Evolutionary conservation across 2,797 vertebrate species (phyloP).

Genomic region (Lepus townsendii): DNA sequence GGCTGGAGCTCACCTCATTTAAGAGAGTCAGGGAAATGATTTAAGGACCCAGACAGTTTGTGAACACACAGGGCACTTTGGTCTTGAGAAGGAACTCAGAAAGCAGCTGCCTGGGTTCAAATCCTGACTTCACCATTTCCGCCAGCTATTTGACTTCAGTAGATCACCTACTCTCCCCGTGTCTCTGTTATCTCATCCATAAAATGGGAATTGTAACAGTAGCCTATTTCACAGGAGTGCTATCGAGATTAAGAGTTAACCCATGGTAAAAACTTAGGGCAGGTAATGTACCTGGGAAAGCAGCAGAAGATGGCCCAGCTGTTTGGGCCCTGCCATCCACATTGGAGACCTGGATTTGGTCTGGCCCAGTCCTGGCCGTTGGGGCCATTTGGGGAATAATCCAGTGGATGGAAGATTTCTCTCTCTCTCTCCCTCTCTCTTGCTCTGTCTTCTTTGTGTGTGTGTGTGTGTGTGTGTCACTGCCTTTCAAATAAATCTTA

Average conservation of each 20-base stretch:
- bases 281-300: too few species aligned
- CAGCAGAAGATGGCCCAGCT: too few species aligned
- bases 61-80: background rate
- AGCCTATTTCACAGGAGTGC: background rate
- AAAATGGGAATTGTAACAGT: background rate
- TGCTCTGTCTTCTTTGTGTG: too few species aligned
- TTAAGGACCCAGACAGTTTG: background rate
- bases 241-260: background rate
- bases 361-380: too few species aligned
- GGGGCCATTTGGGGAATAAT: too few species aligned
- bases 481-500: too few species aligned
- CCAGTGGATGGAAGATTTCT: too few species aligned
- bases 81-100: slow-evolving; percentile 1
- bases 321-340: too few species aligned
- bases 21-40: background rate
- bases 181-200: slow-evolving; percentile 25
- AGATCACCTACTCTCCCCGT: background rate
- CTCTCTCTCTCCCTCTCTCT: too few species aligned
- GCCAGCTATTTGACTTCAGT: background rate
- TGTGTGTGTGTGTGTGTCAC: too few species aligned
- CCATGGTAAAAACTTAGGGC: background rate
- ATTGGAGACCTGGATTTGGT: too few species aligned
- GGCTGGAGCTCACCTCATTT: background rate
- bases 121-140: background rate
- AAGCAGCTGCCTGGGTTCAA: slow-evolving; percentile 17